These are phyloP conservation scores for Chiloscyllium punctatum DNA, from an alignment of 2,797 vertebrate genomes.

Conservation along the genomic window DNA sequence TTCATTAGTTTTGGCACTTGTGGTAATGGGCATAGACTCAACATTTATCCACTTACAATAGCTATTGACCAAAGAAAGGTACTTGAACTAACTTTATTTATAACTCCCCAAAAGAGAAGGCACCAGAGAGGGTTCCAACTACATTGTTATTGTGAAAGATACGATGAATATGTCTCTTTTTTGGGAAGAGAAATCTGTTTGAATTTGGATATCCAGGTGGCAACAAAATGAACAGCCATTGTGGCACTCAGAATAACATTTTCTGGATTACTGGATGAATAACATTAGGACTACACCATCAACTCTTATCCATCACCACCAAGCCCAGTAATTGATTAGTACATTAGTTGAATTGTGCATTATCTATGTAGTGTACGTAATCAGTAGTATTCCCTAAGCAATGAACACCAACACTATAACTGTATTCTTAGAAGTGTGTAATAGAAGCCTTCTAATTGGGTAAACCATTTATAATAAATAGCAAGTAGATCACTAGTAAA, in stretches of 20 bases:
- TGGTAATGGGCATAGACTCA: too few species aligned
- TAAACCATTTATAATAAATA: conserved; percentile 15
- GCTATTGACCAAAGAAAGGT: too few species aligned
- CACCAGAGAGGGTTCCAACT: background rate
- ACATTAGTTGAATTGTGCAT: background rate
- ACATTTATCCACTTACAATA: too few species aligned
- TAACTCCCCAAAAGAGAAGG: too few species aligned
- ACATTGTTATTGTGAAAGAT: background rate
- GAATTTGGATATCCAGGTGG: too few species aligned
- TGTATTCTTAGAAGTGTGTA: background rate
- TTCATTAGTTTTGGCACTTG: too few species aligned
- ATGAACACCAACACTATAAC: background rate
- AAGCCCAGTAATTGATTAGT: background rate
- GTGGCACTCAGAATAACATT: background rate
- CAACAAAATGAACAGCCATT: too few species aligned
- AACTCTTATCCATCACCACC: too few species aligned
- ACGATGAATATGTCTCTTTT: too few species aligned
- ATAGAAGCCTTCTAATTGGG: background rate
- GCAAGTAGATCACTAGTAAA: background rate
- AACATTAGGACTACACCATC: background rate
- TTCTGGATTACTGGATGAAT: background rate
- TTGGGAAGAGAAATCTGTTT: too few species aligned
- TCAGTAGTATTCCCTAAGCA: background rate
- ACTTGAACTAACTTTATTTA: background rate
- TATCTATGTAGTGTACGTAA: background rate